Evolutionary conservation across 2,113 vertebrate genomes (phyloP), one percentile per base, ranked within the genome.

Genomic region (Electrona antarctica): DNA sequence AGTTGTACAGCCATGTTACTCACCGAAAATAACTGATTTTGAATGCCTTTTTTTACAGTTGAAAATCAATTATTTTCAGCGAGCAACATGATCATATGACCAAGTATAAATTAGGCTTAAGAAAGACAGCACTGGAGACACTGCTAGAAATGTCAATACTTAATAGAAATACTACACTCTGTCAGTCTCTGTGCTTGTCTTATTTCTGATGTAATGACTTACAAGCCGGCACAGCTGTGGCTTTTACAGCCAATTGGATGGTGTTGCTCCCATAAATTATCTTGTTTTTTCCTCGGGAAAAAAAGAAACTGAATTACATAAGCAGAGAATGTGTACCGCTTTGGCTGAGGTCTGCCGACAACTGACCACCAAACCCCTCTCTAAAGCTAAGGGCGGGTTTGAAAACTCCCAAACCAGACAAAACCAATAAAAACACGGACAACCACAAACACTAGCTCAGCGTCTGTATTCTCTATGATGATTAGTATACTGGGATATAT

Each of bases 381-480:
- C 54, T 21, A 29, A 59, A 10, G 28, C 57, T 33, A 13, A 12
- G 9, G 21, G 28, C 63, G 33, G n/a, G 29, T 29, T 21, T 21
- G 14, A 51, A 10, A 48, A 41, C 63, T 56, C 48, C 33, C 45
- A 64, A 60, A 54, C 11, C 51, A 64, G 15, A 81, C 3, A 14
- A 60, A 28, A 79, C 2, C 7, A 28, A 14, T 21, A 58, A 56
- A 56, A 73, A 10, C 50, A 41, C 13, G 60, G 15, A 60, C 4
- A 68, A 28, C 41, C 33, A 8, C 66, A 47, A 57, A 50, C 57
- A 62, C 48, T 45, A 21, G 15, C 12, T 48, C 7, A 54, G 33
- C 28, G 59, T 74, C 56, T 60, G 67, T 62, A 60, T 71, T 49
- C 14, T 54, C 51, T 67, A 52, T 55, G 52, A 60, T 0, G 71